Percentiles rank a stretch among this genome's conserved stretches.
Evolutionary conservation across 2,888 invertebrate genomes (phyloP).

Genomic region (Hydraecia micacea): DNA sequence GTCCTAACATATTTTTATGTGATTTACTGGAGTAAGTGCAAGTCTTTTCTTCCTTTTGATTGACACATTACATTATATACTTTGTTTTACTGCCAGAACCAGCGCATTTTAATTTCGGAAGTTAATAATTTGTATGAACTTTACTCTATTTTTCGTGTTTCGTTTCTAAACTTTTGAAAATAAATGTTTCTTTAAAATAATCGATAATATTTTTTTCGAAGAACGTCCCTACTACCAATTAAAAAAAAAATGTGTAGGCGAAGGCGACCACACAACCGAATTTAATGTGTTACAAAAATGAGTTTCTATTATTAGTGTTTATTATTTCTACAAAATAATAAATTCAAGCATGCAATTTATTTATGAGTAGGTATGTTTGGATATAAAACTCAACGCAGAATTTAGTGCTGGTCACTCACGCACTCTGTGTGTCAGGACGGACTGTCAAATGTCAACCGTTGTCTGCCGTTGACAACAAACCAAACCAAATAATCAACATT

Average conservation of each 20-base stretch:
- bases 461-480: constrained; percentile 6
- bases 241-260: neutral
- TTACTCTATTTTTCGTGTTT: neutral
- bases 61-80: too few relatives aligned
- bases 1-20: neutral
- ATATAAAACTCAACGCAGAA: neutral
- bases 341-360: too few relatives aligned
- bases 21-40: too few relatives aligned
- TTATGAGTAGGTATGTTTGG: neutral
- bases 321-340: too few relatives aligned
- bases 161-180: neutral
- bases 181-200: too few relatives aligned
- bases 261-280: constrained; percentile 18
- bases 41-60: too few relatives aligned
- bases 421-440: neutral
- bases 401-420: constrained; percentile 12
- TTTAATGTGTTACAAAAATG: neutral
- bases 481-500: constrained; percentile 17
- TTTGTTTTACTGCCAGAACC: too few relatives aligned
- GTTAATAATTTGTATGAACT: neutral
- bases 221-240: constrained; percentile 15
- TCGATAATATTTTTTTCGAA: constrained; percentile 17
- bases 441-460: neutral
- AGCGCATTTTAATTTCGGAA: too few relatives aligned
- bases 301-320: neutral